These are phyloP conservation scores for Lasioglossum oenotherae DNA, from an alignment of 2,888 invertebrate species.

Conservation along the genomic window DNA sequence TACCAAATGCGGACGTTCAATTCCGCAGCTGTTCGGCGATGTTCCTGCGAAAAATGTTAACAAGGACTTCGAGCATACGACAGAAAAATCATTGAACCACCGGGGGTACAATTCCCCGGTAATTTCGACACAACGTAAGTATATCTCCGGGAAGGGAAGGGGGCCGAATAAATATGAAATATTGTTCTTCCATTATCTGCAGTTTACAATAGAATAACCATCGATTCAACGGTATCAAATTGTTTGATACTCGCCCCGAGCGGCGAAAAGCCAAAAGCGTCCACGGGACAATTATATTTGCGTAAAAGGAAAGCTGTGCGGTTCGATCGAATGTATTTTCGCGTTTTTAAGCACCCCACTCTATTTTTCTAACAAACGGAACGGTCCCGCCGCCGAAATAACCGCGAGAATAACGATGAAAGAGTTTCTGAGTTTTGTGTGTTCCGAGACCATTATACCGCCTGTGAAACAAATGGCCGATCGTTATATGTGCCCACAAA, in stretches of 20 bases:
- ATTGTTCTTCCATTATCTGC: slow-evolving; percentile 7
- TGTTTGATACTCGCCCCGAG: not conserved
- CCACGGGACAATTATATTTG: not conserved
- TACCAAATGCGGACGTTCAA: not conserved
- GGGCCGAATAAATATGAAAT: not conserved
- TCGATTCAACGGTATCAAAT: not conserved
- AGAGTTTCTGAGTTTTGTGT: not conserved
- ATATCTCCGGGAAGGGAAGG: not conserved
- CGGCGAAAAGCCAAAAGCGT: not conserved
- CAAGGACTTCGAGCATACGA: not conserved
- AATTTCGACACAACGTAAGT: not conserved
- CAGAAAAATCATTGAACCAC: not conserved
- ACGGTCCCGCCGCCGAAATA: not conserved
- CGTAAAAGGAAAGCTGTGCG: not conserved
- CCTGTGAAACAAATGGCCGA: not conserved
- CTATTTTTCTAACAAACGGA: not conserved
- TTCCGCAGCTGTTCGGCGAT: not conserved
- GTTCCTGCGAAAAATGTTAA: not conserved
- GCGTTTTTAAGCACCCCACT: not conserved
- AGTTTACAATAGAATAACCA: slow-evolving; percentile 7
- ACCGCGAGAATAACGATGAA: not conserved
- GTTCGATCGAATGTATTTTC: not conserved
- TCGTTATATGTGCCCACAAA: not conserved
- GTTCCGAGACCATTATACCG: not conserved
- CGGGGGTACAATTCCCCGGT: not conserved